These are phyloP conservation scores for Lobophora halterata DNA, from an alignment of 2,888 invertebrate genomes.

Conservation along the genomic window DNA sequence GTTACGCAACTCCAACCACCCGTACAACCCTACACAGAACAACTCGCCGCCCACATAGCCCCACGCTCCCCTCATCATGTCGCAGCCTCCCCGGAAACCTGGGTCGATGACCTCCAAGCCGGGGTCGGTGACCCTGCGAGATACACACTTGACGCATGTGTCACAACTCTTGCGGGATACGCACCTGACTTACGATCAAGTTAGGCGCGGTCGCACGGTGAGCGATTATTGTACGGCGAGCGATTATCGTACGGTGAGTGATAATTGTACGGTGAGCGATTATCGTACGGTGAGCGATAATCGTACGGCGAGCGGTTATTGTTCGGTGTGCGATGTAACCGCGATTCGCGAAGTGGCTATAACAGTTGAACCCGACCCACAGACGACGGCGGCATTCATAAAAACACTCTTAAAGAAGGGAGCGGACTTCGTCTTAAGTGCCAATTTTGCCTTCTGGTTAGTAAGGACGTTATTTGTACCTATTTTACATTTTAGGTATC, in stretches of 20 bases:
- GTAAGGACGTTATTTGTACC: slow-evolving; percentile 79
- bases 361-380: slow-evolving; percentile 13
- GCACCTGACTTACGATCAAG: too few relatives aligned
- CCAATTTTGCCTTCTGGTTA: slow-evolving; percentile 81
- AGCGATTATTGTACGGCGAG: too few relatives aligned
- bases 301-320: slow-evolving; percentile 2
- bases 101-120: too few relatives aligned
- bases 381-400: slow-evolving; percentile 43
- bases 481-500: slow-evolving; percentile 76
- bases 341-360: slow-evolving; percentile 4
- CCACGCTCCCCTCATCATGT: slow-evolving; percentile 29
- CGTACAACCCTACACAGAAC: slow-evolving; percentile 83
- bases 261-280: too few relatives aligned
- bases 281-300: slow-evolving; percentile 7
- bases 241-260: too few relatives aligned
- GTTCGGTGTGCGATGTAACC: slow-evolving; percentile 6
- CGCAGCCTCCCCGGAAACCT: slow-evolving; percentile 21
- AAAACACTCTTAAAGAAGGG: slow-evolving; percentile 55
- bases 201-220: too few relatives aligned
- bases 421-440: slow-evolving; percentile 75
- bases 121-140: background rate
- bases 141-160: slow-evolving; percentile 5
- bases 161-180: too few relatives aligned
- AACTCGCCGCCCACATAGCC: slow-evolving; percentile 68
- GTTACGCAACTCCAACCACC: slow-evolving; percentile 95